Conservation (phyloP, 2,797 vertebrate genomes). For the Spea hammondii region DNA sequence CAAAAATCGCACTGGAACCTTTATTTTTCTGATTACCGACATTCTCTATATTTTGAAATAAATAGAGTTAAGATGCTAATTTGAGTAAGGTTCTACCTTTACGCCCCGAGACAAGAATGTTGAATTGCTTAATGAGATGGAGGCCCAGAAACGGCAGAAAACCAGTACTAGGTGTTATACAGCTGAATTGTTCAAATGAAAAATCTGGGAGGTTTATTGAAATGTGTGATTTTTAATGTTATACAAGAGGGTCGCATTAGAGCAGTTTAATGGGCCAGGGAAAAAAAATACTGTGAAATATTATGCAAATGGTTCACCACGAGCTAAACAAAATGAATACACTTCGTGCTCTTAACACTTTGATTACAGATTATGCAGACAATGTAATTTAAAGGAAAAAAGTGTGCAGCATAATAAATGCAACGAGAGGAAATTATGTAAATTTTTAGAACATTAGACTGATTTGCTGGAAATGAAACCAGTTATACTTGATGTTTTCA, state of each 20-base stretch:
- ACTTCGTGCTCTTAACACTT: constrained; percentile 65
- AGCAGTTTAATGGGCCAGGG: constrained; percentile 48
- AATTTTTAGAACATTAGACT: constrained; percentile 62
- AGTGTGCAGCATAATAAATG: constrained; percentile 58
- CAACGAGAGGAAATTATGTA: constrained; percentile 61
- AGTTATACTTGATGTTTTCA: constrained; percentile 58
- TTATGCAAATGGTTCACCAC: constrained; percentile 62
- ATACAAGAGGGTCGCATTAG: constrained; percentile 47
- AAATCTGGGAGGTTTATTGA: constrained; percentile 14
- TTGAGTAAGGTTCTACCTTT: neutral
- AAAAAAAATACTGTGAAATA: constrained; percentile 33
- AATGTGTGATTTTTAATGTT: constrained; percentile 5
- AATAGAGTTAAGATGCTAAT: neutral
- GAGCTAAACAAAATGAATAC: constrained; percentile 62
- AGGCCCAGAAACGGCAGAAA: neutral
- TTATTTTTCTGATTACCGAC: neutral
- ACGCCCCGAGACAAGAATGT: neutral
- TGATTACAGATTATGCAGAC: constrained; percentile 68
- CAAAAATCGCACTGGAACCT: neutral
- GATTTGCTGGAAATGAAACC: constrained; percentile 63
- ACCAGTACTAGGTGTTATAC: neutral
- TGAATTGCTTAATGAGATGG: neutral
- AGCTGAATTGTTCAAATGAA: neutral
- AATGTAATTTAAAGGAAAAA: constrained; percentile 67
- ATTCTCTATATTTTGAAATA: neutral